Evolutionary conservation across 2,888 invertebrate genomes (phyloP).

Genomic region (Malachius bipustulatus): DNA sequence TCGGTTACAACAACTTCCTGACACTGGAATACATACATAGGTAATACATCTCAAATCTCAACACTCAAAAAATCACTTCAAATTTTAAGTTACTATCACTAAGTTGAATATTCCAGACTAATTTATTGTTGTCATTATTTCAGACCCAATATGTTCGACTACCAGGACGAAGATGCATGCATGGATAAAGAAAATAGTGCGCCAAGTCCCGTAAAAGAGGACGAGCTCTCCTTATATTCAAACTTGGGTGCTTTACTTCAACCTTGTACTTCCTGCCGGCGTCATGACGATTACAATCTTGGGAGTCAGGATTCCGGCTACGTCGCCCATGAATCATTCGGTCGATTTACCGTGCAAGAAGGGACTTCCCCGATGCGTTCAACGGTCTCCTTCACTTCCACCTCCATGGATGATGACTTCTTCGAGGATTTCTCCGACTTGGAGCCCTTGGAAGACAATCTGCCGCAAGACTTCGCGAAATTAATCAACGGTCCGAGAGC

Average conservation of each 20-base stretch:
- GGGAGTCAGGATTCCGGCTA: constrained; percentile 51
- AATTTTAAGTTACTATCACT: too few species aligned
- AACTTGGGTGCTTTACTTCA: constrained; percentile 22
- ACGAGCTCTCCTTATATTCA: constrained; percentile 33
- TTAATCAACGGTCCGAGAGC: constrained; percentile 42
- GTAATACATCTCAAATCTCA: too few species aligned
- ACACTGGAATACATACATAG: too few species aligned
- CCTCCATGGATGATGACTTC: constrained; percentile 53
- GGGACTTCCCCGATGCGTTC: constrained; percentile 28
- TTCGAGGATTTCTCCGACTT: constrained; percentile 52
- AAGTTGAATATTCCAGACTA: too few species aligned
- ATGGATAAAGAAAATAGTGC: constrained; percentile 30
- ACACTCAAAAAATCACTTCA: too few species aligned
- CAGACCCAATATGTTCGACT: too few species aligned
- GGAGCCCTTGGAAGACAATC: constrained; percentile 41
- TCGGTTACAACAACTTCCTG: too few species aligned
- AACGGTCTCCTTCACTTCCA: constrained; percentile 37
- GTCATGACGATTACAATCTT: constrained; percentile 42
- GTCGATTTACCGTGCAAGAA: constrained; percentile 25
- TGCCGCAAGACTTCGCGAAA: constrained; percentile 47
- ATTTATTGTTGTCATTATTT: too few species aligned
- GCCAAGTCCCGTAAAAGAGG: constrained; percentile 27
- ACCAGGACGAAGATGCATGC: not conserved
- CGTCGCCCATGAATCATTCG: constrained; percentile 32
- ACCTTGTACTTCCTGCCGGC: constrained; percentile 27